Conservation (phyloP, 2,113 vertebrate species). For the Axis porcinus region DNA sequence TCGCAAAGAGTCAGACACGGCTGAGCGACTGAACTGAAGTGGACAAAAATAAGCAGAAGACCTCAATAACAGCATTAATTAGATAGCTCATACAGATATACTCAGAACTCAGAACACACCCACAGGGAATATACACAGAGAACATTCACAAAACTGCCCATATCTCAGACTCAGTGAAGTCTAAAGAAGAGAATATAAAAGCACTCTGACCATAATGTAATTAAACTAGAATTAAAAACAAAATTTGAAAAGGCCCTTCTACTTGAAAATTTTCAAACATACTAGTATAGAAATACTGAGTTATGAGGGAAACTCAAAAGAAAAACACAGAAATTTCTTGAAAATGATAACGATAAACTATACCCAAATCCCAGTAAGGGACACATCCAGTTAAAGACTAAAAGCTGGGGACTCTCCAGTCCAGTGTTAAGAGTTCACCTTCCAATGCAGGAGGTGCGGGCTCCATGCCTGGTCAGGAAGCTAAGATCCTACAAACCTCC, state of each 20-base stretch:
- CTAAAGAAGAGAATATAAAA: not conserved
- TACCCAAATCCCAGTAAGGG: not conserved
- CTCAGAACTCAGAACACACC: not conserved
- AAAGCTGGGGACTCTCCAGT: not conserved
- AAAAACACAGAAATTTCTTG: not conserved
- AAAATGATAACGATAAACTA: not conserved
- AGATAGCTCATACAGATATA: not conserved
- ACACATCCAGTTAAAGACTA: not conserved
- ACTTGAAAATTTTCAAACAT: not conserved
- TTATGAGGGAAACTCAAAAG: not conserved
- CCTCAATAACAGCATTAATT: not conserved
- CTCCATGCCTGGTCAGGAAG: not conserved
- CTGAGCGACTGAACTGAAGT: not conserved
- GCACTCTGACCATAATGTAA: not conserved
- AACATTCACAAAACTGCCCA: not conserved
- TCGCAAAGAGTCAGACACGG: not conserved
- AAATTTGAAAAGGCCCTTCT: not conserved
- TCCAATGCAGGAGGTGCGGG: not conserved
- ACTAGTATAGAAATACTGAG: not conserved
- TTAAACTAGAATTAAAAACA: not conserved
- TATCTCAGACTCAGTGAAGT: not conserved
- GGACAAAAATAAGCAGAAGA: not conserved
- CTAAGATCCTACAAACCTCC: not conserved
- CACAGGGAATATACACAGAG: not conserved
- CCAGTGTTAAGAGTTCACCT: not conserved